Evolutionary conservation across 2,888 invertebrate genomes (phyloP).

Genomic region (Cylindroiulus punctatus): DNA sequence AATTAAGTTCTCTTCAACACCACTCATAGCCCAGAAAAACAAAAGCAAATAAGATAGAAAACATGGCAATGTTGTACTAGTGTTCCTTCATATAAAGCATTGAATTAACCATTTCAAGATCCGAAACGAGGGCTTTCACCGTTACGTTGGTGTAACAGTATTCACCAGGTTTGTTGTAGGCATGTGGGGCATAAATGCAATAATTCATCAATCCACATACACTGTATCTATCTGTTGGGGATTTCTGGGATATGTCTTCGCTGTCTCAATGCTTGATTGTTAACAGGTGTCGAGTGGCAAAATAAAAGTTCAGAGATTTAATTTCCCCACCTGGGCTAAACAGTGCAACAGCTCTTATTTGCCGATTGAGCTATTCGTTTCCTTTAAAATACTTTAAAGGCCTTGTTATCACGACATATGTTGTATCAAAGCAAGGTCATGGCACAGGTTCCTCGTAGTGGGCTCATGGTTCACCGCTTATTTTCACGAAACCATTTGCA

Average conservation of each 20-base stretch:
- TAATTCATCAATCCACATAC: conserved; percentile 26
- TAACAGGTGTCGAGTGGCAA: conserved; percentile 4
- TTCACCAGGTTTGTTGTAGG: conserved; percentile 21
- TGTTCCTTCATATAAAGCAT: conserved; percentile 5
- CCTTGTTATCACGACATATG: not conserved
- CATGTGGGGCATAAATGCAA: conserved; percentile 39
- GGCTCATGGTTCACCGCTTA: not conserved
- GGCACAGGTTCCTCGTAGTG: not conserved
- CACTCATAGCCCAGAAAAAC: not conserved
- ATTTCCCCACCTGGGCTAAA: not conserved
- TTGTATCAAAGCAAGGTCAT: not conserved
- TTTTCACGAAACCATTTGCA: conserved; percentile 35
- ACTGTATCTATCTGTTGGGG: not conserved
- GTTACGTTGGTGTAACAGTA: not conserved
- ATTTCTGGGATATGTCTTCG: conserved; percentile 38
- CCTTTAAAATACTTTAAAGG: not conserved
- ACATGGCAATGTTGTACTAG: conserved; percentile 39
- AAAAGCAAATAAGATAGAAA: conserved; percentile 15
- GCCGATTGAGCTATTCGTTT: conserved; percentile 25
- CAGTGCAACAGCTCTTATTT: not conserved
- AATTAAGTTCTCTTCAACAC: not conserved
- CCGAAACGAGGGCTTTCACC: not conserved
- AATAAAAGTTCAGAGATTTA: conserved; percentile 11
- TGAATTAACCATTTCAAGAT: not conserved
- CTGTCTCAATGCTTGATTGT: conserved; percentile 14